Base-by-base conservation (phyloP, 1,140 invertebrate genomes). In the Cardiocondyla obscurior region DNA sequence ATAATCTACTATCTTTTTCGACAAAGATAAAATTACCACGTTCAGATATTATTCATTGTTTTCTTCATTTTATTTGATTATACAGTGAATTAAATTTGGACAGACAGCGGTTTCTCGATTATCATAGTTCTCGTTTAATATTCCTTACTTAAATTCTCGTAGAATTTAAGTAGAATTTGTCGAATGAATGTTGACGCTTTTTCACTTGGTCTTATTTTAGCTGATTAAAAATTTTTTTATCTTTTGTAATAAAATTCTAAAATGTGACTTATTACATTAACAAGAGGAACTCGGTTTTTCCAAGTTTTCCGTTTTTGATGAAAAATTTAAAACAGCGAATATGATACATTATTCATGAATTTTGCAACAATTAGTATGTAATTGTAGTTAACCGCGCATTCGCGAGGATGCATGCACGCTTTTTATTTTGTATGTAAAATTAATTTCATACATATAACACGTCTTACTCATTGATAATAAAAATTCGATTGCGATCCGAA, bases 181-280 rank as follows among this genome's bases (percentile, higher is more conserved):
- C 44, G 70, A 44, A 25, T 22, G 46, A 3, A 55, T 19, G 51
- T 77, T 49, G 51, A 86, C 76, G 81, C 72, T 86, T 87, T 72
- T 72, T 67, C 51, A 60, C 79, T 62, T 60, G 65, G 57, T 36
- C n/a, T 62, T 7, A 25, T 19, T 73, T 73, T 46, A 58, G 65
- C 81, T 79, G 72, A 87, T 65, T 81, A 42, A 65, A 69, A 46
- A 83, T 87, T 83, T 79, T n/a, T 81, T 86, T 86, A 73, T 83
- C 57, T 36, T 72, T 30, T 1, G 8, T 12, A 53, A 53, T 28
- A 49, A 58, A 82, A 76, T 51, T 39, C 16, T 30, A 55, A 62
- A 39, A 51, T 16, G 19, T 7, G 14, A 7, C 14, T 30, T 10
- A 58, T 55, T 10, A 39, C 55, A 8, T 25, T 49, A 55, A 65